phyloP scores from a whole-genome alignment of 2,113 vertebrate genomes.

The Nothoprocta pentlandii region DNA sequence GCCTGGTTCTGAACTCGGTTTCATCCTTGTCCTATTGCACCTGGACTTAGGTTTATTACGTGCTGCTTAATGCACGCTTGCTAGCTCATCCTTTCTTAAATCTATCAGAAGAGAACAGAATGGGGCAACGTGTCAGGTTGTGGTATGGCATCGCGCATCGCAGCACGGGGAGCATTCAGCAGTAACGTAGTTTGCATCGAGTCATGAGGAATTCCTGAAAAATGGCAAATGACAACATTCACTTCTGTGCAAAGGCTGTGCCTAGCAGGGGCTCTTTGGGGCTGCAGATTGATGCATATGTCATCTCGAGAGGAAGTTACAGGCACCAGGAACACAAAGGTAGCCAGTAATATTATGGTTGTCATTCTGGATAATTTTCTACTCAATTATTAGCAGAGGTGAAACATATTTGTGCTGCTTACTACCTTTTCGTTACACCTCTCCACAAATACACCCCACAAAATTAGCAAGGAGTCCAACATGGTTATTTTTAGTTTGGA shows the following conservation, averaged over 20 bases:
- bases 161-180: fast-evolving
- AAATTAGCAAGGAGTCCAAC: slow-evolving; percentile 28
- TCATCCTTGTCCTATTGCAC: neutral
- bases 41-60: neutral
- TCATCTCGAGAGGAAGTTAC: neutral
- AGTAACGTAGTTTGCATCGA: neutral
- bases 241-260: neutral
- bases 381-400: neutral
- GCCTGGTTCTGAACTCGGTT: neutral
- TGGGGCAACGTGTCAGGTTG: neutral
- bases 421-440: neutral
- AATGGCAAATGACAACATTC: neutral
- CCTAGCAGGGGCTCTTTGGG: fast-evolving
- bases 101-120: neutral
- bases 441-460: neutral
- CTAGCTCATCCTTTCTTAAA: neutral
- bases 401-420: neutral
- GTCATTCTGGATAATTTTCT: neutral
- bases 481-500: slow-evolving; percentile 30
- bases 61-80: neutral
- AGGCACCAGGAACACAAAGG: neutral
- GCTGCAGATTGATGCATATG: neutral
- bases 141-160: neutral
- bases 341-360: neutral
- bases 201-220: neutral